Conservation (phyloP, 2,113 vertebrate genomes). For the Paramormyrops kingsleyae region DNA sequence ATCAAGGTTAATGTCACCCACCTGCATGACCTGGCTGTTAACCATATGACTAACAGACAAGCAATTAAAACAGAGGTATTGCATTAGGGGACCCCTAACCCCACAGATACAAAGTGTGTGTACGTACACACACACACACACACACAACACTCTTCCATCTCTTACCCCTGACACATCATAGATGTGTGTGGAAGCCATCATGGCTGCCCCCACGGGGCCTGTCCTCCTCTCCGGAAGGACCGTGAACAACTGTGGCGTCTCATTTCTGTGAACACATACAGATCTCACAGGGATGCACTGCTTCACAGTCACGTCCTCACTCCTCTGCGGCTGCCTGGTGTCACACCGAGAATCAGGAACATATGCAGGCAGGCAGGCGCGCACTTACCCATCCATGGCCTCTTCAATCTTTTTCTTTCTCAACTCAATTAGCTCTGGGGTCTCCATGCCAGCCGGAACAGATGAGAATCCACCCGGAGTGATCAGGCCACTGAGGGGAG, state of each 20-base stretch:
- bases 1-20: neutral
- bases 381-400: slow-evolving; percentile 81
- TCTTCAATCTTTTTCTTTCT: slow-evolving; percentile 95
- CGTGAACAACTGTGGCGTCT: slow-evolving; percentile 83
- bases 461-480: slow-evolving; percentile 84
- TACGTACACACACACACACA: neutral
- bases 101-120: neutral
- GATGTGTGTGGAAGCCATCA: slow-evolving; percentile 92
- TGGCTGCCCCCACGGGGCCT: slow-evolving; percentile 72
- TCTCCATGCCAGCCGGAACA: slow-evolving; percentile 88
- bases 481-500: slow-evolving; percentile 67
- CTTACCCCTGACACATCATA: slow-evolving; percentile 75
- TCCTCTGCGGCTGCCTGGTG: neutral
- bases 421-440: slow-evolving; percentile 79
- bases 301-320: neutral
- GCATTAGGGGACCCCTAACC: neutral
- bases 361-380: neutral
- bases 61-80: neutral
- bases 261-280: slow-evolving; percentile 56
- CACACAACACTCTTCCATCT: neutral
- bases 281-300: neutral
- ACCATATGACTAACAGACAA: neutral
- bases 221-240: slow-evolving; percentile 80
- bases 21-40: neutral
- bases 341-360: neutral